Conservation (phyloP, 2,797 vertebrate genomes). For the Lophotriccus pileatus region DNA sequence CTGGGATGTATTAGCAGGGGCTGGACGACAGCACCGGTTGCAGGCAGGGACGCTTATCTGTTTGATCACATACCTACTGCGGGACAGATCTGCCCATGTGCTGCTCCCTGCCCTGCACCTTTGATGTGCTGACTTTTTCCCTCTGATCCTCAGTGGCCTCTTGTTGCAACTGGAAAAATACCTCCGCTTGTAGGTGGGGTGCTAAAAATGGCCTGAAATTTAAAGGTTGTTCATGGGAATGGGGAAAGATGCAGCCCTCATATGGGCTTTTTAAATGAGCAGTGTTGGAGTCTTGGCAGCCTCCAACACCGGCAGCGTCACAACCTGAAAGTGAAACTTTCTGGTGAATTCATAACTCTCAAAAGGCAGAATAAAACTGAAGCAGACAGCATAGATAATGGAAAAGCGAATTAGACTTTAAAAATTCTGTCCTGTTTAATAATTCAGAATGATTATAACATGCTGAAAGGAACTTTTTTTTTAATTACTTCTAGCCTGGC, state of each 20-base stretch:
- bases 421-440: conserved; percentile 53
- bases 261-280: background rate
- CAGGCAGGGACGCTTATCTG: background rate
- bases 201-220: background rate
- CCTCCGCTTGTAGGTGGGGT: background rate
- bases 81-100: conserved; percentile 7
- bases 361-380: conserved; percentile 24
- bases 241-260: background rate
- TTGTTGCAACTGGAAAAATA: background rate
- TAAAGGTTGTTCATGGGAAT: background rate
- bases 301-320: background rate
- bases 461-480: conserved; percentile 33
- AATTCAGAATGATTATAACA: conserved; percentile 52
- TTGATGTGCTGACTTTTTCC: background rate
- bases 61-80: conserved; percentile 37
- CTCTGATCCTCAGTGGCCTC: background rate
- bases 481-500: conserved; percentile 41
- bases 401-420: conserved; percentile 57
- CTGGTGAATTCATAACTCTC: background rate
- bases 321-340: conserved; percentile 46
- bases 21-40: background rate
- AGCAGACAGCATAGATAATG: conserved; percentile 60
- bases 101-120: background rate
- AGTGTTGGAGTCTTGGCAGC: background rate
- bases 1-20: conserved; percentile 37